These are phyloP conservation scores for Meles meles DNA, from an alignment of 2,113 vertebrate species.

Conservation along the genomic window DNA sequence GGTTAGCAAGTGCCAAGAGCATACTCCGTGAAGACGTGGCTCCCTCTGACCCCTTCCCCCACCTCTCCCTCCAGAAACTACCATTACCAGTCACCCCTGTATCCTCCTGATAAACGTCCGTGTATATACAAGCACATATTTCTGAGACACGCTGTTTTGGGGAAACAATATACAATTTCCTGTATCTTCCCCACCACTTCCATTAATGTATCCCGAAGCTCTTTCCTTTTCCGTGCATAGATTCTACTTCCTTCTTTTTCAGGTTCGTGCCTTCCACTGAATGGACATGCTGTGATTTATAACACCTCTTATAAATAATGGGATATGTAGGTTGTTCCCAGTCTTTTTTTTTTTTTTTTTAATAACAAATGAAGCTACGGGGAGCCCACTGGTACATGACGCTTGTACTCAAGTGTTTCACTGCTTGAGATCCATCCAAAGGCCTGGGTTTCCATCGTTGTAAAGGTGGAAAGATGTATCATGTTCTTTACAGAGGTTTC, in stretches of 20 bases:
- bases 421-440: background rate
- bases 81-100: background rate
- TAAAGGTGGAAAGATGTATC: background rate
- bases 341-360: background rate
- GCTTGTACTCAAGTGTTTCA: background rate
- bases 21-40: fast-evolving
- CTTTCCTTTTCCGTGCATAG: background rate
- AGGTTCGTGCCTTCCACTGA: background rate
- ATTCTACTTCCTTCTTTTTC: background rate
- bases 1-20: background rate
- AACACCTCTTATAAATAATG: background rate
- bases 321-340: background rate
- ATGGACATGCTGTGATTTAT: background rate
- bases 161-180: fast-evolving
- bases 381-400: fast-evolving
- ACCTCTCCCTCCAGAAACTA: background rate
- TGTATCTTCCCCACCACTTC: fast-evolving
- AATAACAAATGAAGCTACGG: background rate
- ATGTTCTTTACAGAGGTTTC: background rate
- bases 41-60: background rate
- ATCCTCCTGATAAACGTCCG: background rate
- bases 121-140: fast-evolving
- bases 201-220: background rate
- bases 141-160: background rate
- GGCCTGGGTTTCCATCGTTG: background rate